Percentiles rank a stretch among this genome's conserved stretches.
These are phyloP conservation scores for Lypha dubia DNA, from an alignment of 2,888 invertebrate genomes.

Conservation along the genomic window DNA sequence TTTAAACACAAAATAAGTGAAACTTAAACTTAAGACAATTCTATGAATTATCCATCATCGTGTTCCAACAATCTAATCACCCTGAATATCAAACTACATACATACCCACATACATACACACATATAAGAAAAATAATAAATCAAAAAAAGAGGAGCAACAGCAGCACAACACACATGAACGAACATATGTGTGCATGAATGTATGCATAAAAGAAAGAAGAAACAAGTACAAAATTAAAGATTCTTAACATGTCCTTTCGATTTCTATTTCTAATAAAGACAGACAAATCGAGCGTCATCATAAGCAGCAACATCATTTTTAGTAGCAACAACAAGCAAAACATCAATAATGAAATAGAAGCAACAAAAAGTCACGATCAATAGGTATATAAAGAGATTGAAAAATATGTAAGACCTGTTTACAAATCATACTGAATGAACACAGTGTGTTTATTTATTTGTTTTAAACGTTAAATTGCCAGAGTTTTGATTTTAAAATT, in stretches of 20 bases:
- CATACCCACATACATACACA: too few relatives aligned
- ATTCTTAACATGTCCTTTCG: conserved; percentile 75
- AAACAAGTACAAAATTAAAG: conserved; percentile 69
- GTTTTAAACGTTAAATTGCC: neutral
- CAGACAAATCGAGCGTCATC: conserved; percentile 1
- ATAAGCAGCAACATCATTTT: neutral
- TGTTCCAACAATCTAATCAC: conserved; percentile 31
- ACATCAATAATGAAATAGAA: neutral
- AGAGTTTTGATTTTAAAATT: too few relatives aligned
- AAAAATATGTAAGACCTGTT: conserved; percentile 30
- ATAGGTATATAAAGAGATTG: conserved; percentile 25
- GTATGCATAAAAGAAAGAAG: neutral
- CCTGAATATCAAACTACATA: conserved; percentile 20
- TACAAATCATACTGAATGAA: too few relatives aligned
- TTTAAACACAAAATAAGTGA: conserved; percentile 36
- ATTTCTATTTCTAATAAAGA: conserved; percentile 72
- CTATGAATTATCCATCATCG: conserved; percentile 40
- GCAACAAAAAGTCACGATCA: neutral
- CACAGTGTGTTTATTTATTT: conserved; percentile 29
- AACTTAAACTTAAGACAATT: conserved; percentile 50
- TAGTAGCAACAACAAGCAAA: neutral
- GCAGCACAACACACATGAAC: too few relatives aligned
- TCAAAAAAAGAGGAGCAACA: neutral
- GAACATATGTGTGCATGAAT: too few relatives aligned
- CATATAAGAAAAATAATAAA: neutral